Evolutionary conservation across 2,113 vertebrate genomes (phyloP), one percentile per base, ranked within the genome.

Genomic region (Raja brachyura): DNA sequence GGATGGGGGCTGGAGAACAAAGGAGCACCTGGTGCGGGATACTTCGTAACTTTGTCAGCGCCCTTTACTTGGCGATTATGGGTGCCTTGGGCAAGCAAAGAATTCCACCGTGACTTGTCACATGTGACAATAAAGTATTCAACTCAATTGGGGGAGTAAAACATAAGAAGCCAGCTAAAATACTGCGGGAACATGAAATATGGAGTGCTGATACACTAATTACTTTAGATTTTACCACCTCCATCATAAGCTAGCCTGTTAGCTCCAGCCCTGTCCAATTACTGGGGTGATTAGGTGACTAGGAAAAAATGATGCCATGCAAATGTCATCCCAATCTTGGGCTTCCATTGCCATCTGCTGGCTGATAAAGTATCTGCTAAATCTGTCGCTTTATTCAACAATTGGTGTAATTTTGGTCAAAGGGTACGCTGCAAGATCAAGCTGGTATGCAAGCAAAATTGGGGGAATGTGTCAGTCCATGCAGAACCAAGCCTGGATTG

Each of bases 321-420:
- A 63, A n/a, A 16, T 31, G n/a, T 63, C 59, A 86, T 25, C 33
- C 25, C 31, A 88, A 88, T 61, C 13, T 2, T 63, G 59, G 25
- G 5, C 83, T 61, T 88, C 61, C 28, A 88, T 88, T 7, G 14
- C 83, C 59, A 88, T 63, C 83, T 88, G 61, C 59, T 88, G 83
- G 83, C 59, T 88, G 83, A 88, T 88, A 18, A 31, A 31, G n/a
- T 63, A 0, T n/a, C 13, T 88, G 83, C 59, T 63, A 28, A n/a
- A 3, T 88, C 25, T 63, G 83, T 16, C 54, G 1, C 10, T 13
- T 9, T n/a, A 75, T 77, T 77, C n/a, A 77, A 14, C 9, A 31
- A 3, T 13, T 83, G 79, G 20, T 54, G 78, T 22, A 20, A 73
- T 20, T 73, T 73, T 73, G 70, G 14, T 16, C 70, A 73, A 5